Evolutionary conservation across 2,797 vertebrate genomes (phyloP).

Genomic region (Graptemys geographica): DNA sequence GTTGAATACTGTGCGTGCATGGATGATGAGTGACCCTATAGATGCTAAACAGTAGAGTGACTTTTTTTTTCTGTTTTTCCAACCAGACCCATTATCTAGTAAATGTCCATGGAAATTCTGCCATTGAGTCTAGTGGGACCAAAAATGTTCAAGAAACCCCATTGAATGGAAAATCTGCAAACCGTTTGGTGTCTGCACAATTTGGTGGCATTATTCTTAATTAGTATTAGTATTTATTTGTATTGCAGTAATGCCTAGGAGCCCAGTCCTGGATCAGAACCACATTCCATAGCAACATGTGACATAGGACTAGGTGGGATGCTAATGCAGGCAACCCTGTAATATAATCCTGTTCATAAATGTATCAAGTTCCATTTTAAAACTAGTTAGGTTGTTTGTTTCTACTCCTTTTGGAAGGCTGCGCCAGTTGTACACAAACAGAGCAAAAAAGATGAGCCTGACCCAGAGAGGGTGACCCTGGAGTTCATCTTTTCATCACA

Average conservation of each 20-base stretch:
- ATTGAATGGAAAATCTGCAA: not conserved
- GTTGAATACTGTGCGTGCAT: not conserved
- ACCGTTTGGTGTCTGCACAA: accelerated
- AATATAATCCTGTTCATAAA: not conserved
- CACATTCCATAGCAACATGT: not conserved
- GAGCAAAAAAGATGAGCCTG: not conserved
- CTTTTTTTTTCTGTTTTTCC: not conserved
- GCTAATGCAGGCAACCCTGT: not conserved
- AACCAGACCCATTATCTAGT: not conserved
- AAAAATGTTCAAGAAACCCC: not conserved
- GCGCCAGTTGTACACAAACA: not conserved
- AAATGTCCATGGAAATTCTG: not conserved
- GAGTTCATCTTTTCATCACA: not conserved
- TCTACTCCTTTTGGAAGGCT: not conserved
- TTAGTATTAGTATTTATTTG: not conserved
- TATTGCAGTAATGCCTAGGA: not conserved
- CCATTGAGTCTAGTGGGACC: accelerated
- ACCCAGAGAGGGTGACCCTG: not conserved
- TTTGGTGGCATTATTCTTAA: not conserved
- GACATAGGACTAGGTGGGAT: not conserved
- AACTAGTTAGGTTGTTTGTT: not conserved
- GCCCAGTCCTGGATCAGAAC: not conserved
- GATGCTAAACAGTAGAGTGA: not conserved
- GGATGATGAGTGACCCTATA: not conserved
- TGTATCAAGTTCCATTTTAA: not conserved